A percentile compares a stretch with the other conserved stretches of the same genome.
phyloP scores from a whole-genome alignment of 2,113 vertebrate species.

The Synodontis membranacea region DNA sequence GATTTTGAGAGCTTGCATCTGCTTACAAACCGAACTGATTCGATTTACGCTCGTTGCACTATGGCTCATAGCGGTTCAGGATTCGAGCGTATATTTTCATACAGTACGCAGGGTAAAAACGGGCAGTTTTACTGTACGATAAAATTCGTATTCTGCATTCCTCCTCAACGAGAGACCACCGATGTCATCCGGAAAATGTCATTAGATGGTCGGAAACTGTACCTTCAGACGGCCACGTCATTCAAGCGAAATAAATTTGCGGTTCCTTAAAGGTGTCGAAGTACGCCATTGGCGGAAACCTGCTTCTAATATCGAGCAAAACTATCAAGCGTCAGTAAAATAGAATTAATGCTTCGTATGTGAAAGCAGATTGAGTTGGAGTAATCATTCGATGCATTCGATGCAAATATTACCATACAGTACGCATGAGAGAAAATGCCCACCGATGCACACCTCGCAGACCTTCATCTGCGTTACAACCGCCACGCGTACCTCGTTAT shows the following conservation, averaged over 20 bases:
- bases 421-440: neutral
- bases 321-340: neutral
- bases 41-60: neutral
- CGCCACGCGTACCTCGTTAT: neutral
- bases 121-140: neutral
- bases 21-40: neutral
- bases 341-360: neutral
- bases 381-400: too few species aligned
- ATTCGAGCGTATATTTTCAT: neutral
- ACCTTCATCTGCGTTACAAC: neutral
- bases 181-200: neutral
- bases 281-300: neutral
- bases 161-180: too few species aligned
- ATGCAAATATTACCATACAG: neutral
- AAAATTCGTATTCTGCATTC: neutral
- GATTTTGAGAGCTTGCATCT: neutral
- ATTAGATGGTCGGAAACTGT: too few species aligned
- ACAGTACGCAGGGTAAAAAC: too few species aligned
- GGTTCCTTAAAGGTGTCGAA: neutral
- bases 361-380: too few species aligned
- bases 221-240: neutral
- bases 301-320: neutral
- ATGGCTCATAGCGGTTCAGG: neutral
- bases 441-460: neutral
- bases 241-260: neutral